phyloP scores from a whole-genome alignment of 92 coral and sea anemone species.

The Parazoanthus swiftii region DNA sequence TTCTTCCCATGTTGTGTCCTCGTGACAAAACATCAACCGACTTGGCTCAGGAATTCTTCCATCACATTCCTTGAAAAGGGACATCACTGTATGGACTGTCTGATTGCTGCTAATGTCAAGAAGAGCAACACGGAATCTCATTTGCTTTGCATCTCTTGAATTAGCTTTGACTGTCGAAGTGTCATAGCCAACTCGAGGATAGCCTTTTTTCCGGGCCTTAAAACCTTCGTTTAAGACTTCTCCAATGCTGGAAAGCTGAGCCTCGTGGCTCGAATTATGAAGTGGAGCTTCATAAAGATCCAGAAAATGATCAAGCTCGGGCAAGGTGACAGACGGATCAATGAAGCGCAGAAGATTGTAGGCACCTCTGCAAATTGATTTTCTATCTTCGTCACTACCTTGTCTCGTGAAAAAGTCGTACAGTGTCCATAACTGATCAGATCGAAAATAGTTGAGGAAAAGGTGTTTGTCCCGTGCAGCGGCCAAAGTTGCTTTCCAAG shows the following conservation, averaged over 20 bases:
- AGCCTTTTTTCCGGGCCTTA: conserved; percentile 21
- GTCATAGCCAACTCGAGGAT: not conserved
- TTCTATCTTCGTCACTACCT: too few relatives aligned
- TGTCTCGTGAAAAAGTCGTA: too few relatives aligned
- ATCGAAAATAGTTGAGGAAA: too few relatives aligned
- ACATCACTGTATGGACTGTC: conserved; percentile 39
- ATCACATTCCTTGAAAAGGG: conserved; percentile 38
- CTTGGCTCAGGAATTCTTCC: conserved; percentile 48
- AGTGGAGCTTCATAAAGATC: not conserved
- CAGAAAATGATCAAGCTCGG: conserved; percentile 17
- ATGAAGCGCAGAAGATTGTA: too few relatives aligned
- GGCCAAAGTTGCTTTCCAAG: too few relatives aligned
- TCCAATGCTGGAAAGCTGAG: conserved; percentile 27
- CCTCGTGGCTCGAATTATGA: not conserved
- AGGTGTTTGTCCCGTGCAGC: too few relatives aligned
- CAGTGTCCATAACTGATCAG: too few relatives aligned
- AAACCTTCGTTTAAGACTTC: conserved; percentile 39
- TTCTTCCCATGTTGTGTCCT: conserved; percentile 51
- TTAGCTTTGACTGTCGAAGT: not conserved
- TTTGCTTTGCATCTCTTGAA: not conserved
- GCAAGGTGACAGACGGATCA: not conserved
- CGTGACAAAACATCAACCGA: conserved; percentile 46
- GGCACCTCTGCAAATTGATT: too few relatives aligned
- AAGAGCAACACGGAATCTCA: conserved; percentile 45
- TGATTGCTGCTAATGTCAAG: conserved; percentile 38